Evolutionary conservation across 2,888 invertebrate genomes (phyloP).

Genomic region (Chymomyza amoena): DNA sequence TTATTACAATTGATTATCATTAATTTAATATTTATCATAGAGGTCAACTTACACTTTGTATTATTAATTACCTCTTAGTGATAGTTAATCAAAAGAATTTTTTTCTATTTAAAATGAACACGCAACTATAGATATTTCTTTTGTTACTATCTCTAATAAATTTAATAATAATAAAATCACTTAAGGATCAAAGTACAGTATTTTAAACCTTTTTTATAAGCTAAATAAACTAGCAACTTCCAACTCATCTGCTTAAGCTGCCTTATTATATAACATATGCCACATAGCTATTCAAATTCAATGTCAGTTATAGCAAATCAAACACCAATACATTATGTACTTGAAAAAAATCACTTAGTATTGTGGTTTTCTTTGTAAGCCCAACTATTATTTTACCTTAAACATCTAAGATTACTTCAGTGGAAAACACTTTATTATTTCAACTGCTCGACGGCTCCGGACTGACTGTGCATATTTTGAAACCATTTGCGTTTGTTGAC

Average conservation of each 20-base stretch:
- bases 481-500: conserved; percentile 43
- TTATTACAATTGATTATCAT: no score
- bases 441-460: neutral
- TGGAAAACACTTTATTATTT: conserved; percentile 3
- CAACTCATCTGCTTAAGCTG: neutral
- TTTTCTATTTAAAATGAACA: no score
- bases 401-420: conserved; percentile 1
- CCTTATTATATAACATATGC: neutral
- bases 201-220: no score
- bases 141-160: no score
- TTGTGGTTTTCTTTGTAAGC: neutral
- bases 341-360: neutral
- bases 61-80: no score
- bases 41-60: no score
- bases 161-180: no score
- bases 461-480: neutral
- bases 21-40: no score
- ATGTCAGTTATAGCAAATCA: neutral
- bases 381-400: neutral
- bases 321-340: neutral
- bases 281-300: neutral
- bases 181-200: no score
- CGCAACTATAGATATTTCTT: no score
- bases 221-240: neutral
- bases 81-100: no score